Base-by-base conservation (phyloP, 1,140 invertebrate species). In the Teleogryllus occipitalis region DNA sequence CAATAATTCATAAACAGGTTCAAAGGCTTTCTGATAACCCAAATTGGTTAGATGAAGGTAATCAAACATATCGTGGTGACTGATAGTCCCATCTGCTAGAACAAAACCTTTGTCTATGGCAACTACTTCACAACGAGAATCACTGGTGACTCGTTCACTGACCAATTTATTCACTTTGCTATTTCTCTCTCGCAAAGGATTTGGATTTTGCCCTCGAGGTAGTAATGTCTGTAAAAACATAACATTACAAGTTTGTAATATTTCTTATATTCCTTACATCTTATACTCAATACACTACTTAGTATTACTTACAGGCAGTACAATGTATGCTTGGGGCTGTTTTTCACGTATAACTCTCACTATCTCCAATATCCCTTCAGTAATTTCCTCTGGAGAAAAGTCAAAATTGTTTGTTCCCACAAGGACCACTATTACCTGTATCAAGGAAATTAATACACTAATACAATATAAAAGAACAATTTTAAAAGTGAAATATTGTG, bases 381-480 rank as follows among this genome's bases (percentile, higher is more conserved):
- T 89, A 46, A 97, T 91, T 87, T 97, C 88, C 82, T 94, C 92
- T 46, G 93, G 89, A 75, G 90, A 90, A 86, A 94, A 90, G 77
- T 88, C 89, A 84, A 94, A 88, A 87, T 97, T 97, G 86, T 97
- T 96, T 80, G 95, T 96, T 79, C 96, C 96, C 80, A 95, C 92
- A 86, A 93, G 89, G 10, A 97, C 84, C 54, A 97, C 94, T 82
- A 97, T 91, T 8, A 94, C 93, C 94, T 96, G 84, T 21, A 87
- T 83, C 83, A 81, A 80, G 47, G n/a, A 78, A 81, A 78, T 47
- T 80, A 22, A 15, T 46, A 80, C 27, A 80, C 22, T 74, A 47
- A 77, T 65, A 82, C 79, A 76, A 74, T 79, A 8, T 47, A 81
- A 75, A 81, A 81, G 10, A 80, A 74, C n/a, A 81, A 54, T 27